Percentiles rank a stretch among this genome's conserved stretches.
Conservation (phyloP, 2,113 vertebrate genomes). For the Furnarius figulus region DNA sequence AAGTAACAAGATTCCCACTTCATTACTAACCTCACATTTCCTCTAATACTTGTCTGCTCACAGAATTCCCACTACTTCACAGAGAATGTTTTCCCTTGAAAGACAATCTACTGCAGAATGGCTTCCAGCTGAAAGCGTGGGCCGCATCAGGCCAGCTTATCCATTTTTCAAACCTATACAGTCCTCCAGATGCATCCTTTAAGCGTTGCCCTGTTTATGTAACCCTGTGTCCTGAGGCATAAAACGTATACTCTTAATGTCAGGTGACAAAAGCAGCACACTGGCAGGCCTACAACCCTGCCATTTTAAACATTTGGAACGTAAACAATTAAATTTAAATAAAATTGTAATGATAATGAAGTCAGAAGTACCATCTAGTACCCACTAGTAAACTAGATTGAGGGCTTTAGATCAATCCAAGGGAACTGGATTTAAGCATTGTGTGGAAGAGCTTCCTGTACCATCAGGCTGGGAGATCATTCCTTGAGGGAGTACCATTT, state of each 20-base stretch:
- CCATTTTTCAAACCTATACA: neutral
- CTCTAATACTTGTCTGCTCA: neutral
- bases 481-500: neutral
- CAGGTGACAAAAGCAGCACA: neutral
- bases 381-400: neutral
- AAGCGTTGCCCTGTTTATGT: neutral
- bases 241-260: neutral
- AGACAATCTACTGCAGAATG: neutral
- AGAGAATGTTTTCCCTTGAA: neutral
- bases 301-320: neutral
- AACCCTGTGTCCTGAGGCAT: neutral
- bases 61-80: neutral
- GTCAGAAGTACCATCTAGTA: neutral
- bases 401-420: neutral
- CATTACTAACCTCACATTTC: neutral
- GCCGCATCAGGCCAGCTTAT: neutral
- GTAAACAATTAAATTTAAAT: neutral
- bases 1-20: neutral
- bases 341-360: neutral
- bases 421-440: neutral
- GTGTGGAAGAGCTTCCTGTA: neutral
- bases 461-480: neutral
- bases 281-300: neutral
- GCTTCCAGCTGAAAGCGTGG: neutral
- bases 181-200: neutral